Evolutionary conservation across 53 echinoderm and acorn worm species (phyloP).

Genomic region (Crossaster papposus): DNA sequence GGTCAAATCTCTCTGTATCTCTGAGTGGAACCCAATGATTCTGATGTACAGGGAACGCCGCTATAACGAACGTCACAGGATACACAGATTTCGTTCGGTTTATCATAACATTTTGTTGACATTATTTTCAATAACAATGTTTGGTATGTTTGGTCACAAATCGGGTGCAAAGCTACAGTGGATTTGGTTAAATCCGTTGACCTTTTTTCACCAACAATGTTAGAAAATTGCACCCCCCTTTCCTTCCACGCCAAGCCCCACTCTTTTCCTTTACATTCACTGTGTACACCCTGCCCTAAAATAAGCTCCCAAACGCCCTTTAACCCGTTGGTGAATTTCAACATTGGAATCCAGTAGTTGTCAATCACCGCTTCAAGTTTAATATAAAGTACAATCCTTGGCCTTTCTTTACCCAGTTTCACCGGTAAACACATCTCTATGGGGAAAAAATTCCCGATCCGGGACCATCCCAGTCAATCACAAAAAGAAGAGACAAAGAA

Average conservation of each 20-base stretch:
- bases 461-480: constrained; percentile 41
- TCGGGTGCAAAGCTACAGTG: no score
- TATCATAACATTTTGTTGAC: no score
- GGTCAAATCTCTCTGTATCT: not conserved
- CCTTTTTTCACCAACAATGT: no score
- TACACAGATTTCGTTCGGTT: no score
- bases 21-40: not conserved
- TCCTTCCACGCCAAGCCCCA: not conserved
- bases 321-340: not conserved
- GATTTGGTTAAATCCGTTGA: no score
- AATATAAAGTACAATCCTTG: constrained; percentile 19
- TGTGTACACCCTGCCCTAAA: not conserved
- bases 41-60: no score
- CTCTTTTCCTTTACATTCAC: not conserved
- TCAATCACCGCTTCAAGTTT: not conserved
- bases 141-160: no score
- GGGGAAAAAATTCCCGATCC: not conserved
- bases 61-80: no score
- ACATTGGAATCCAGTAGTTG: not conserved
- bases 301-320: not conserved
- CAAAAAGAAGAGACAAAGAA: not conserved
- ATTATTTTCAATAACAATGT: no score
- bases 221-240: not conserved
- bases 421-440: not conserved
- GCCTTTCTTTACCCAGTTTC: not conserved